Percentiles rank a stretch among this genome's conserved stretches.
Conservation (phyloP, 1,140 invertebrate species). For the Tyrophagus putrescentiae region DNA sequence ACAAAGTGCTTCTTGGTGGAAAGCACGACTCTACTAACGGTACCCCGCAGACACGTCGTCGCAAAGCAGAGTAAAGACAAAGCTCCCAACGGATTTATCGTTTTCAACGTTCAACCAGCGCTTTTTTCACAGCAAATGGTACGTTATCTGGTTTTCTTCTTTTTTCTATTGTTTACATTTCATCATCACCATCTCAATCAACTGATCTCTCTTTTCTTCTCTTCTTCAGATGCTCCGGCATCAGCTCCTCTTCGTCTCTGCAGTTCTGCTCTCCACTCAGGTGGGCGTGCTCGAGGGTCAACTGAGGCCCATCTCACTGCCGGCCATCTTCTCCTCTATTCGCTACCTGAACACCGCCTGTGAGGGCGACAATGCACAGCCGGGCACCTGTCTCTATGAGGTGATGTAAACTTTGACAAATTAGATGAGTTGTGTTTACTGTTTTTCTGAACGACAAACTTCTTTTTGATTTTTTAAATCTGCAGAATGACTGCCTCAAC, state of each 20-base stretch:
- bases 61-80: no score
- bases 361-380: constrained; percentile 22
- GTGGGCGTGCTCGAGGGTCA: background rate
- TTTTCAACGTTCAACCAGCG: no score
- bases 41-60: no score
- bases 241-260: constrained; percentile 1
- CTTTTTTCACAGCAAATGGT: no score
- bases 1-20: no score
- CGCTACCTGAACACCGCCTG: constrained; percentile 29
- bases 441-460: constrained; percentile 36
- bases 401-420: constrained; percentile 32
- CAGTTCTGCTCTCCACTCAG: background rate
- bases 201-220: constrained; percentile 3
- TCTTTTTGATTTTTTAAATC: background rate
- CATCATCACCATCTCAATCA: no score
- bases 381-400: constrained; percentile 37
- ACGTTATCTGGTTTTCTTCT: no score
- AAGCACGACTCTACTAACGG: no score
- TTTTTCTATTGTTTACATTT: no score
- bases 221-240: background rate
- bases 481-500: constrained; percentile 41
- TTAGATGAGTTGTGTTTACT: no score
- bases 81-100: no score
- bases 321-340: constrained; percentile 26
- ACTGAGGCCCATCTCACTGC: constrained; percentile 12